A percentile compares a stretch with the other conserved stretches of the same genome.
Evolutionary conservation across 2,797 vertebrate species (phyloP).

Genomic region (Pipistrellus nathusii): DNA sequence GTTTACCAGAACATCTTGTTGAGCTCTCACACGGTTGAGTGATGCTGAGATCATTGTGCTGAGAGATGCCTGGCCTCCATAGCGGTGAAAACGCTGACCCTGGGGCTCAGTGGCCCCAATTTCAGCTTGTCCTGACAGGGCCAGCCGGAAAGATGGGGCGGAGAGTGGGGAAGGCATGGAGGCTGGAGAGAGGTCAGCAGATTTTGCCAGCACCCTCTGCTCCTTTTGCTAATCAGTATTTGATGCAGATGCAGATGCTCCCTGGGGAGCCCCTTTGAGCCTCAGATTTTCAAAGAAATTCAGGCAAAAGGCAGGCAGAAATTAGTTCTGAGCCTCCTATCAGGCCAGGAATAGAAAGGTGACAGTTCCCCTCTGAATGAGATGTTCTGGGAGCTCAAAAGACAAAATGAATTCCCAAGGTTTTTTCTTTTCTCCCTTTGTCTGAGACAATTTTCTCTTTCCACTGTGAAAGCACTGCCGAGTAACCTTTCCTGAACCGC

Average conservation of each 20-base stretch:
- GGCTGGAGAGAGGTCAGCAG: not conserved
- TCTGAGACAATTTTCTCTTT: conserved; percentile 62
- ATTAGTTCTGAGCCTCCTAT: conserved; percentile 38
- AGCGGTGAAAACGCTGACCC: not conserved
- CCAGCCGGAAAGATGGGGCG: not conserved
- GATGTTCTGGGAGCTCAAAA: conserved; percentile 63
- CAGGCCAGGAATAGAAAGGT: conserved; percentile 50
- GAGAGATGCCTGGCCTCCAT: not conserved
- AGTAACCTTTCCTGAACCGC: conserved; percentile 58
- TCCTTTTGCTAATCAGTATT: not conserved
- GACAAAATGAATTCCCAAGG: conserved; percentile 47
- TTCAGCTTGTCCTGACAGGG: not conserved
- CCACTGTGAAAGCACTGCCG: not conserved
- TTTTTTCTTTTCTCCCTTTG: not conserved
- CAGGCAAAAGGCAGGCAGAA: not conserved
- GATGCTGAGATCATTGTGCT: not conserved
- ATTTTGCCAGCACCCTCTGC: not conserved
- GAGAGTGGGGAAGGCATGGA: not conserved
- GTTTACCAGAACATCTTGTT: not conserved
- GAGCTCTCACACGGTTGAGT: not conserved
- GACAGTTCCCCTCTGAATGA: conserved; percentile 54
- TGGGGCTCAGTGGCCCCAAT: not conserved
- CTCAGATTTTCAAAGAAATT: conserved; percentile 38
- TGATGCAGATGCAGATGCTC: not conserved
- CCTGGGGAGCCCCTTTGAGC: not conserved